Base-by-base conservation (phyloP, 2,113 vertebrate species). In the Ammodytes dubius region DNA sequence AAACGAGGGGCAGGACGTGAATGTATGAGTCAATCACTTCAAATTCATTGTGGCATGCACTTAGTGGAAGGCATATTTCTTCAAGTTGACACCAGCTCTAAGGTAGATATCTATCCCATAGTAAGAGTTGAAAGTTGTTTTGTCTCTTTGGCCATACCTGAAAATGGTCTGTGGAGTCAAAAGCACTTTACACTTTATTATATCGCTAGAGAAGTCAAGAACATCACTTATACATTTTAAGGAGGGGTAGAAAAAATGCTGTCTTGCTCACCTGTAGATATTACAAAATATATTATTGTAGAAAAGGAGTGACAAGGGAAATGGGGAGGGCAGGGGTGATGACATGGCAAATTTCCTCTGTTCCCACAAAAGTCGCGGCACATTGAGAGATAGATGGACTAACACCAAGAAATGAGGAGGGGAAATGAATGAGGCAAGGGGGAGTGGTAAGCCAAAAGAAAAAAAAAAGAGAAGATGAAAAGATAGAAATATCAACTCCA, bases 321-420 rank as follows among this genome's bases (percentile, higher is more conserved):
- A 74, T 74, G 45, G 1, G 17, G 8, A 70, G 19, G 77, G 54
- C 49, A 59, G 40, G 8, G 37, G 63, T 79, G 69, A 82, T 77
- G 81, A 86, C 52, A 43, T 49, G 72, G 72, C 53, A 70, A 63
- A 78, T 71, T 58, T 73, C 58, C 69, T 85, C 66, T 70, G 54
- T 75, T 84, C 61, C 63, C 54, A 66, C 65, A 66, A 64, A 27
- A 1, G 9, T 45, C 70, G 65, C 63, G 65, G 65, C 53, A 77
- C 81, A 54, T 52, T 65, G 50, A 71, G 79, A 76, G 49, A 76
- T 7, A 66, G 46, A 85, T 56, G 65, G 66, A 76, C 63, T 64
- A 27, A 27, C 27, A 27, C 19, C 67, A 78, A 49, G 45, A 35
- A 85, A 58, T 46, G 67, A 11, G 37, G 37, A 10, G 4, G 49